phyloP scores from a whole-genome alignment of 2,888 invertebrate species.

The Lamproptera curius region DNA sequence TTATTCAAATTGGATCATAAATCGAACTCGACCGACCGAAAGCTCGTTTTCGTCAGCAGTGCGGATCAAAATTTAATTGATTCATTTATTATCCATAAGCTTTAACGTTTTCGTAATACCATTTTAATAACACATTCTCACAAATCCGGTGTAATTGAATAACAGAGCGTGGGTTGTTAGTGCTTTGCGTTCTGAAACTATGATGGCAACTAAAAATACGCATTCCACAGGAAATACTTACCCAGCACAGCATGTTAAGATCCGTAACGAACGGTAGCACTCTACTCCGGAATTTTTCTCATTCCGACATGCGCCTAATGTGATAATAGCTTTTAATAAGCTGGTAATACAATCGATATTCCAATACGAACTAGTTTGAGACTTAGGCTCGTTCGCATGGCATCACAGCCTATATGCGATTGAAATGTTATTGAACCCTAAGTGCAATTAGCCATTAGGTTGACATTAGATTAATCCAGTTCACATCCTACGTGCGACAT shows the following conservation, averaged over 20 bases:
- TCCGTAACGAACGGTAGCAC: slow-evolving; percentile 45
- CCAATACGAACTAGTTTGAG: slow-evolving; percentile 23
- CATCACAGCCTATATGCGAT: slow-evolving; percentile 32
- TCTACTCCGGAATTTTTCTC: slow-evolving; percentile 42
- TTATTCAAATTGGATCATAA: slow-evolving; percentile 39
- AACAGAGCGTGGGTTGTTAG: not conserved
- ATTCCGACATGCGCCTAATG: slow-evolving; percentile 41
- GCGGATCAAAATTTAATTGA: slow-evolving; percentile 21
- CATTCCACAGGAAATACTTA: slow-evolving; percentile 17
- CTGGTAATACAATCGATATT: slow-evolving; percentile 31
- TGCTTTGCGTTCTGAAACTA: slow-evolving; percentile 4
- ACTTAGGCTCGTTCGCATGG: slow-evolving; percentile 36
- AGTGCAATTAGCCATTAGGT: slow-evolving; percentile 41
- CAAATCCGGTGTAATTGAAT: slow-evolving; percentile 3
- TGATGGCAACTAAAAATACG: slow-evolving; percentile 9
- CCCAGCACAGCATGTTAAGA: slow-evolving; percentile 35
- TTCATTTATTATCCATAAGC: slow-evolving; percentile 15
- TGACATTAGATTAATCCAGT: slow-evolving; percentile 39
- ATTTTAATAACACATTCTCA: slow-evolving; percentile 3
- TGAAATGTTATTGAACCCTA: slow-evolving; percentile 38
- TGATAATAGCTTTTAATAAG: slow-evolving; percentile 15
- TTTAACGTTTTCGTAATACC: slow-evolving; percentile 9
- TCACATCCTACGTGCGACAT: slow-evolving; percentile 19
- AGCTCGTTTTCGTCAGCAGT: slow-evolving; percentile 37
- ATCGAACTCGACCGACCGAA: slow-evolving; percentile 32